A percentile compares a stretch with the other conserved stretches of the same genome.
Conservation (phyloP, 2,888 invertebrate species). For the Palloptera scutellata region DNA sequence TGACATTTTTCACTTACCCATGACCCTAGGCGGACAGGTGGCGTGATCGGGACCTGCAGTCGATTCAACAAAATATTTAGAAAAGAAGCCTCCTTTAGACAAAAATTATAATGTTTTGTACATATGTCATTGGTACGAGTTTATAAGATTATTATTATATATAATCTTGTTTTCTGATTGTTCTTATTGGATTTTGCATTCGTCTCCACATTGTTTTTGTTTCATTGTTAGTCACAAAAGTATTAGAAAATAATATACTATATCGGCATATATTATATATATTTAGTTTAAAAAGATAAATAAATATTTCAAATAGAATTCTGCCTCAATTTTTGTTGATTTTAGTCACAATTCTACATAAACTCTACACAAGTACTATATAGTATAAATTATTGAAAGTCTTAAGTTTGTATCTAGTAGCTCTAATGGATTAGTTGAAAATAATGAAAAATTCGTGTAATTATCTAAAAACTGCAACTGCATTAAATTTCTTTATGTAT, state of each 20-base stretch:
- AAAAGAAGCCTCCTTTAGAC: conserved; percentile 45
- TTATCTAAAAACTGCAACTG: conserved; percentile 63
- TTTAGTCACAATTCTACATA: conserved; percentile 43
- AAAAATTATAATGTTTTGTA: conserved; percentile 24
- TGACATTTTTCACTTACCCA: conserved; percentile 59
- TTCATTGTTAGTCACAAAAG: conserved; percentile 56
- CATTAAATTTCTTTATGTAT: conserved; percentile 39
- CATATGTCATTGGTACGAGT: conserved; percentile 11
- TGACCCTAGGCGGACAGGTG: conserved; percentile 64
- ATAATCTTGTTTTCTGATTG: conserved; percentile 23
- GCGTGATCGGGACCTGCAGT: conserved; percentile 65
- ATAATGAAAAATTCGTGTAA: not conserved
- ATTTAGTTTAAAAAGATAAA: not conserved
- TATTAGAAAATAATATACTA: conserved; percentile 10
- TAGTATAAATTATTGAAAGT: not conserved
- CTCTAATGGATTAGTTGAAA: conserved; percentile 4
- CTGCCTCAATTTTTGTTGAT: conserved; percentile 15
- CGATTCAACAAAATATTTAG: conserved; percentile 50
- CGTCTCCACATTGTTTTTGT: conserved; percentile 36
- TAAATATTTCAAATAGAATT: conserved; percentile 6
- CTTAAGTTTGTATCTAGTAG: not conserved
- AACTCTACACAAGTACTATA: too few relatives aligned
- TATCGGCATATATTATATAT: not conserved
- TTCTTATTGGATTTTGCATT: conserved; percentile 22
- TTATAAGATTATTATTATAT: conserved; percentile 10